Evolutionary conservation across 2,888 invertebrate species (phyloP).

Genomic region (Tetragonisca angustula): DNA sequence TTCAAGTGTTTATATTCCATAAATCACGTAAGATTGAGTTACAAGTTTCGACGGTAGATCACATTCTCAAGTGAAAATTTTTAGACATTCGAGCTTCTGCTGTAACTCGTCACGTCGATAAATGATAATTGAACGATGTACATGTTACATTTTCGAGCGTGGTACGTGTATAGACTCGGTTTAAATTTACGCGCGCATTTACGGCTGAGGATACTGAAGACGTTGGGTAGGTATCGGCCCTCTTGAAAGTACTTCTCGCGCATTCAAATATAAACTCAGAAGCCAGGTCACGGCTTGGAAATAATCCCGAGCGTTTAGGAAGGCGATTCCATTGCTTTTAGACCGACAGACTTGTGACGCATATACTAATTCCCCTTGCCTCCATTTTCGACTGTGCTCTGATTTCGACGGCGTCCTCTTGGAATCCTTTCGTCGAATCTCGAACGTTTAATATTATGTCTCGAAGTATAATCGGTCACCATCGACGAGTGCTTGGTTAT

Average conservation of each 20-base stretch:
- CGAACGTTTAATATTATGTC: no score
- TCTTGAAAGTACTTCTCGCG: constrained; percentile 55
- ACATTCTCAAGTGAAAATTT: neutral
- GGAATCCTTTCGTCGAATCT: constrained; percentile 10
- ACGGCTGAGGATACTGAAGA: constrained; percentile 60
- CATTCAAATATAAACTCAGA: constrained; percentile 69
- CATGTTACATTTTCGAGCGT: neutral
- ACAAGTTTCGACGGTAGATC: neutral
- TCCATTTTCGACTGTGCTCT: constrained; percentile 25
- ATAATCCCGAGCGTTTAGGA: constrained; percentile 74
- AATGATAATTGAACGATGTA: neutral
- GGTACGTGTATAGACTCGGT: constrained; percentile 18
- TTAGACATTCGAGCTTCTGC: neutral
- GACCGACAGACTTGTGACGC: constrained; percentile 65
- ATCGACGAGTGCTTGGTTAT: neutral
- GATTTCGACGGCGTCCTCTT: constrained; percentile 40
- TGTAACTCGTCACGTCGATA: neutral
- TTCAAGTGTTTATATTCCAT: neutral
- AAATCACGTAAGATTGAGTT: neutral
- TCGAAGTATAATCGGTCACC: neutral
- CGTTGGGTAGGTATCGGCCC: constrained; percentile 40
- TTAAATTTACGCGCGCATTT: constrained; percentile 54
- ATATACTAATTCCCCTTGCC: constrained; percentile 39
- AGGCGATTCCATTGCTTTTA: constrained; percentile 64
- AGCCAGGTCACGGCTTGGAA: constrained; percentile 77